Percentiles rank a stretch among this genome's conserved stretches.
Conservation (phyloP, 2,888 invertebrate species). For the Dioctria rufipes region DNA sequence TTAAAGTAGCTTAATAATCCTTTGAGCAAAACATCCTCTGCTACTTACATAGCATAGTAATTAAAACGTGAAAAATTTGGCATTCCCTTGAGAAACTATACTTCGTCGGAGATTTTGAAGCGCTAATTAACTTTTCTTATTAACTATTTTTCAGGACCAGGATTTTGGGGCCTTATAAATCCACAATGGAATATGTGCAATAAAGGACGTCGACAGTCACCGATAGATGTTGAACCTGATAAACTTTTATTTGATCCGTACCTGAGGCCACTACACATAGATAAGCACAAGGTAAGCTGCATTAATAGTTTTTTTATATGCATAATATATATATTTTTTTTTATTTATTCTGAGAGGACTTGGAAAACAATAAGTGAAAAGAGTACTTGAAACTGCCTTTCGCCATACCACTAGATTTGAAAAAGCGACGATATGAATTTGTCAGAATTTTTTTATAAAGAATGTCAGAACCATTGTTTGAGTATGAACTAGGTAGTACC, state of each 20-base stretch:
- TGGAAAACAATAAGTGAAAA: not conserved
- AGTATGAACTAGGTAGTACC: too few species aligned
- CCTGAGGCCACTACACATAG: conserved; percentile 90
- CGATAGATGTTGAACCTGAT: conserved; percentile 96
- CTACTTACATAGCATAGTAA: conserved; percentile 24
- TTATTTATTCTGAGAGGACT: not conserved
- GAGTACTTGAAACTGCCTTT: not conserved
- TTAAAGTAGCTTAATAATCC: conserved; percentile 32
- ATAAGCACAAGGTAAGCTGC: conserved; percentile 88
- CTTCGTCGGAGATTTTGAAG: not conserved
- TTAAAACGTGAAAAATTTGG: conserved; percentile 31
- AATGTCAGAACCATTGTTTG: too few species aligned
- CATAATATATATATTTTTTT: too few species aligned
- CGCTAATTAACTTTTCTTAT: not conserved
- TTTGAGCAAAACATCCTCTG: conserved; percentile 14
- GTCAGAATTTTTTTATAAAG: too few species aligned
- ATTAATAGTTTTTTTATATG: not conserved
- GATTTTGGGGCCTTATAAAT: conserved; percentile 98
- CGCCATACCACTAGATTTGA: not conserved
- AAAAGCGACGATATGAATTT: not conserved
- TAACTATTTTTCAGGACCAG: conserved; percentile 82
- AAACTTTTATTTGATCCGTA: conserved; percentile 96
- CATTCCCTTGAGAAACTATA: not conserved
- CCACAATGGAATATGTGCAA: conserved; percentile 99
- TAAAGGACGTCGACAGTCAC: conserved; percentile 96